phyloP scores from a whole-genome alignment of 2,888 invertebrate species.

The Dysmachus trigonus region DNA sequence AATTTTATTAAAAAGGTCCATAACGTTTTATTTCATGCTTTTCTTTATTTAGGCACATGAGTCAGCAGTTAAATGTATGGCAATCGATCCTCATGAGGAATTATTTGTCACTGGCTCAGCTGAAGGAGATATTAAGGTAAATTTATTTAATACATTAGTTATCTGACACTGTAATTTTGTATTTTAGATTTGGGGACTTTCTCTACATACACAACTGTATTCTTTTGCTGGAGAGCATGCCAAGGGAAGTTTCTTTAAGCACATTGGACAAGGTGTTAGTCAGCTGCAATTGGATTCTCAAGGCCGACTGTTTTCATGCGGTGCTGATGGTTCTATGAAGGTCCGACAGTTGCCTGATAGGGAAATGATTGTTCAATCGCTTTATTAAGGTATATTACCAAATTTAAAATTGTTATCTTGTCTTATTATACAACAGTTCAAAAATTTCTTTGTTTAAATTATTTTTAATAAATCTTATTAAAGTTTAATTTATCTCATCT shows the following conservation, averaged over 20 bases:
- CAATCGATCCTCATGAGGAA: conserved; percentile 94
- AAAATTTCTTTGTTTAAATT: no score
- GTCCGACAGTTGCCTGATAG: conserved; percentile 91
- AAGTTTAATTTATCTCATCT: no score
- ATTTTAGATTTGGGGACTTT: conserved; percentile 89
- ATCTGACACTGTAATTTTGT: not conserved
- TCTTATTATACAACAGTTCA: no score
- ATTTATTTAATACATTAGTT: not conserved
- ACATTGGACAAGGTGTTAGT: conserved; percentile 95
- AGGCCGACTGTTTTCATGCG: conserved; percentile 94
- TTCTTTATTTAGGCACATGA: conserved; percentile 83
- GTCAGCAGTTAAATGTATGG: conserved; percentile 92
- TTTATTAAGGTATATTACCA: conserved; percentile 63
- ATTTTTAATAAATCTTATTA: no score
- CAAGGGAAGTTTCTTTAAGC: conserved; percentile 95
- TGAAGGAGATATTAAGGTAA: conserved; percentile 90
- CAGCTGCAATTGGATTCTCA: conserved; percentile 92
- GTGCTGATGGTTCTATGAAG: conserved; percentile 99
- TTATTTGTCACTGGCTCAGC: conserved; percentile 95
- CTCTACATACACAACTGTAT: conserved; percentile 85
- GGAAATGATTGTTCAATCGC: conserved; percentile 69
- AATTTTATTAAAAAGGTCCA: not conserved
- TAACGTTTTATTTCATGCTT: not conserved
- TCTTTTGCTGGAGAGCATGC: conserved; percentile 95
- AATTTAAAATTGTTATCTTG: no score